Evolutionary conservation across 2,113 vertebrate species (phyloP).

Genomic region (Otolemur garnettii): DNA sequence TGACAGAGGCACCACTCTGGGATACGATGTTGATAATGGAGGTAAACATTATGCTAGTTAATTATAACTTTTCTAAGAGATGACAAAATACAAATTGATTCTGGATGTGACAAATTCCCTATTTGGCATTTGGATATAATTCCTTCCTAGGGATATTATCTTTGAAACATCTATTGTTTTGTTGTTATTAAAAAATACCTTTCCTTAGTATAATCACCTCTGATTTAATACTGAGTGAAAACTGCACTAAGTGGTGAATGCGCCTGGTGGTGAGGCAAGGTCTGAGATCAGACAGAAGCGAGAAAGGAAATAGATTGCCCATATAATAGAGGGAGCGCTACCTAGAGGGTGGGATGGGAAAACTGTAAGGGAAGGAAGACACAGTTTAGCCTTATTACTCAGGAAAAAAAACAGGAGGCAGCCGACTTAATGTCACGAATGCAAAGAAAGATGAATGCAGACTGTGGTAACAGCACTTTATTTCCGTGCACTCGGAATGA

Average conservation of each 20-base stretch:
- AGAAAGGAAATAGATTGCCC: neutral
- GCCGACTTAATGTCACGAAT: fast-evolving
- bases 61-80: neutral
- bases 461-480: neutral
- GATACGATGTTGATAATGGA: fast-evolving
- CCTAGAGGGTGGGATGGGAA: neutral
- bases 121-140: neutral
- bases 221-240: neutral
- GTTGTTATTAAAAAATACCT: neutral
- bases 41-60: neutral
- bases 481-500: neutral
- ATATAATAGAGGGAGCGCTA: neutral
- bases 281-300: neutral
- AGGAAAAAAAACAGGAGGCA: neutral
- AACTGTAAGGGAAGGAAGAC: neutral
- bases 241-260: neutral
- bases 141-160: neutral
- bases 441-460: neutral
- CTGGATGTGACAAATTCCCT: neutral
- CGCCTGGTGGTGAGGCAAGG: neutral
- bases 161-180: neutral
- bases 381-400: neutral
- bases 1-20: neutral
- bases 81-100: neutral
- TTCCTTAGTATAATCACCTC: neutral